Percentiles rank a stretch among this genome's conserved stretches.
These are phyloP conservation scores for Pogonus chalceus DNA, from an alignment of 1,140 invertebrate genomes.

Conservation along the genomic window DNA sequence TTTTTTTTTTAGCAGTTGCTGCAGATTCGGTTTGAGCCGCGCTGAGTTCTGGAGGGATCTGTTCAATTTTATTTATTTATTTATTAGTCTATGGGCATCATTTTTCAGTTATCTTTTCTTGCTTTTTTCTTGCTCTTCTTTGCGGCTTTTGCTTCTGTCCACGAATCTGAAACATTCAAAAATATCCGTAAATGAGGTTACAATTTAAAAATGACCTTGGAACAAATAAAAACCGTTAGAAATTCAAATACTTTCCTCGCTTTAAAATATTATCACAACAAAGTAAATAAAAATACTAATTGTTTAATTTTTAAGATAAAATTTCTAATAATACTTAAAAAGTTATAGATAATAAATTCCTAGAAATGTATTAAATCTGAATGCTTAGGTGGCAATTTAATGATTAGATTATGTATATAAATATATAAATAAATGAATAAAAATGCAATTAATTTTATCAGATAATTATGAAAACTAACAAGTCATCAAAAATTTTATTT, in stretches of 20 bases:
- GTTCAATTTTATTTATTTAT: neutral
- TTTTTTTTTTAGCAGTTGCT: neutral
- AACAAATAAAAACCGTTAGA: neutral
- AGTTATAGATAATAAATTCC: neutral
- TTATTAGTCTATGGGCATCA: neutral
- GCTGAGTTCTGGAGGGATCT: neutral
- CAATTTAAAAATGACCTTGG: neutral
- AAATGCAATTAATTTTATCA: neutral
- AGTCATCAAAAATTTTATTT: neutral
- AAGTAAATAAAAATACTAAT: neutral
- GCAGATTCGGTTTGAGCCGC: neutral
- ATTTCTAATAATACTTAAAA: neutral
- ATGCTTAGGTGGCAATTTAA: neutral
- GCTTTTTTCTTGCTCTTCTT: constrained; percentile 34
- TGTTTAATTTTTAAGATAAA: neutral
- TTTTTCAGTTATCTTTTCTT: constrained; percentile 26
- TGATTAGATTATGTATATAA: neutral
- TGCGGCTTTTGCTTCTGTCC: constrained; percentile 29
- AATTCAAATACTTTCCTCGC: neutral
- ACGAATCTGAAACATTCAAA: constrained; percentile 23
- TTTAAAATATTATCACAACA: neutral
- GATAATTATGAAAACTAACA: neutral
- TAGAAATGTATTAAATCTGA: neutral
- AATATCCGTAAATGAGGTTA: neutral
- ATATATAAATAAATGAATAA: neutral